phyloP scores from a whole-genome alignment of 2,797 vertebrate species.

The Characodon lateralis region DNA sequence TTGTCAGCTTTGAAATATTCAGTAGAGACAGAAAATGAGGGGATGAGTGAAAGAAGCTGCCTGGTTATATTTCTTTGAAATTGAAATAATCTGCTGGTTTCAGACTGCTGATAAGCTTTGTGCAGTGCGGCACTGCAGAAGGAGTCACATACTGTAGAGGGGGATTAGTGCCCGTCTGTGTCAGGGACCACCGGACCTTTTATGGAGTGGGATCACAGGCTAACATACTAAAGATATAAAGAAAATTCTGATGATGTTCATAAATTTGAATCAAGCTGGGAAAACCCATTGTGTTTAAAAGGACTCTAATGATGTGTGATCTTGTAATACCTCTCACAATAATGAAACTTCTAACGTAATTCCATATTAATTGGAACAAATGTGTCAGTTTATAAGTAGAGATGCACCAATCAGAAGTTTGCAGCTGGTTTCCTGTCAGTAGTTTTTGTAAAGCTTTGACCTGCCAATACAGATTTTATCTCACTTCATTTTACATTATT shows the following conservation, averaged over 20 bases:
- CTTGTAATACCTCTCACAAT: neutral
- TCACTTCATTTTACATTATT: no score
- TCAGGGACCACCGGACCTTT: constrained; percentile 22
- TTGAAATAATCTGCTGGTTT: constrained; percentile 65
- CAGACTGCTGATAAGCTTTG: constrained; percentile 51
- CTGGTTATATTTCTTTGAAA: constrained; percentile 44
- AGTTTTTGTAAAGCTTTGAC: neutral
- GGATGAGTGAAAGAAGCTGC: constrained; percentile 28
- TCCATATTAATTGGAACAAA: neutral
- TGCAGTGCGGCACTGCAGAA: constrained; percentile 65
- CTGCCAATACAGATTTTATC: neutral
- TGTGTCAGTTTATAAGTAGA: neutral
- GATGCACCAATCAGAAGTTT: neutral
- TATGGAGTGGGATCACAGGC: constrained; percentile 19
- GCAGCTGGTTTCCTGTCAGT: neutral
- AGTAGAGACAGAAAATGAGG: constrained; percentile 11
- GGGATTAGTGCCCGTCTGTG: constrained; percentile 45
- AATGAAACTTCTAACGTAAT: neutral
- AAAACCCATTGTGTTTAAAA: neutral
- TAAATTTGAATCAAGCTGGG: neutral
- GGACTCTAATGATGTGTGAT: neutral
- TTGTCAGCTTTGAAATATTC: constrained; percentile 28
- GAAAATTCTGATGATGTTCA: neutral
- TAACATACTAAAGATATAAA: constrained; percentile 4
- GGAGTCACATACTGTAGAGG: constrained; percentile 32